Base-by-base conservation (phyloP, 1,140 invertebrate genomes). In the Orchesella cincta region DNA sequence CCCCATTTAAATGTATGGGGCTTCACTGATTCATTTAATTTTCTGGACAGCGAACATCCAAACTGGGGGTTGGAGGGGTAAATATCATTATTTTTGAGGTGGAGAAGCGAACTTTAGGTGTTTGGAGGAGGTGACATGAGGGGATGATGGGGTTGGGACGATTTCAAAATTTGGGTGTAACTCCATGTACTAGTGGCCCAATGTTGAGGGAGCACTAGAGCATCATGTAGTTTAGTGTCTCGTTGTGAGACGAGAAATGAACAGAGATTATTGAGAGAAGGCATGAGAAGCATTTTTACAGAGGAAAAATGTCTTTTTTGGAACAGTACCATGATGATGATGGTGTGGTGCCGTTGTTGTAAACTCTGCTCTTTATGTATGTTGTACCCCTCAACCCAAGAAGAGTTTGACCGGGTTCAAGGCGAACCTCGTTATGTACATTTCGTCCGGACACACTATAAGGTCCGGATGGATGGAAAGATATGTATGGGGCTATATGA, bases 1-100 rank as follows among this genome's bases (percentile, higher is more conserved):
- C 29, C 28, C 52, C 76, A 78, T 74, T 70, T 67, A 67, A 8
- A 5, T 67, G 31, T n/a, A n/a, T n/a, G 62, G 29, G n/a, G 62
- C 33, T 67, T 29, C 12, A 67, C 26, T n/a, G 62, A 14, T 29
- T 67, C 62, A 33, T 67, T n/a, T 67, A 67, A 67, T 67, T 67
- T 67, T 67, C 14, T 23, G 14, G 12, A 57, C 54, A 57, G 12
- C 12, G 54, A 18, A 12, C 14, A 57, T 26, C 26, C 26, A 18
- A 12, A 57, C 23, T 23, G 54, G 54, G 54, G 23, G 3, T 16
- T n/a, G n/a, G n/a, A n/a, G n/a, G n/a, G n/a, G n/a, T n/a, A n/a
- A n/a, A n/a, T n/a, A n/a, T n/a, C n/a, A n/a, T 57, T 57, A 57
- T 16, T n/a, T 57, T 23, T 23, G n/a, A 57, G 23, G 23, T 14